phyloP scores from a whole-genome alignment of 2,113 vertebrate genomes.

The Phaethornis superciliosus region DNA sequence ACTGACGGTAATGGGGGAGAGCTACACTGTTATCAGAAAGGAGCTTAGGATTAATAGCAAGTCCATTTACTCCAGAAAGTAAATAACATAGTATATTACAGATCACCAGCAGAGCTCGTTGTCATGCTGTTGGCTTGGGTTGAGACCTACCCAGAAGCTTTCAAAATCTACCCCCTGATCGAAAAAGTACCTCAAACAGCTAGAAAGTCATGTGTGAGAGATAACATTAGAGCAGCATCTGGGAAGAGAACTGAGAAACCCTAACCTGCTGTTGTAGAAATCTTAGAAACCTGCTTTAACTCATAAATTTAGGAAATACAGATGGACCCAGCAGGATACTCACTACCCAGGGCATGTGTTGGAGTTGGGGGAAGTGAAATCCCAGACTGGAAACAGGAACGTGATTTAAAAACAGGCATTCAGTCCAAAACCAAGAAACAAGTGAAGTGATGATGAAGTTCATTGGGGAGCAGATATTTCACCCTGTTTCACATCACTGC shows the following conservation, averaged over 20 bases:
- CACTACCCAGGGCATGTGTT: neutral
- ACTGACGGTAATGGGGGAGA: neutral
- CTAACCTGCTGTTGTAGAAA: neutral
- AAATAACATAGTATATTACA: neutral
- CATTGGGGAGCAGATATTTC: neutral
- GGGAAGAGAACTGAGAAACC: neutral
- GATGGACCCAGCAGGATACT: conserved; percentile 5
- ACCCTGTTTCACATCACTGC: neutral
- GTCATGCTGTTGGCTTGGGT: neutral
- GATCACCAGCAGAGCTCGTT: neutral
- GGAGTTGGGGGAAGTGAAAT: neutral
- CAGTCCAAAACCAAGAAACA: neutral
- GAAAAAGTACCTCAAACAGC: neutral
- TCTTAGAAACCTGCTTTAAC: neutral
- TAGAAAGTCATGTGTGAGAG: neutral
- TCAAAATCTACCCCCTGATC: neutral
- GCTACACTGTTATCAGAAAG: neutral
- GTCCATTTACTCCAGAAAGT: neutral
- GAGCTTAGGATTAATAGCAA: neutral
- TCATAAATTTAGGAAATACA: neutral
- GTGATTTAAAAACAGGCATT: neutral
- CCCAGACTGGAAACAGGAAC: neutral
- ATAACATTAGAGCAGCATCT: neutral
- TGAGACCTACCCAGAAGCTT: neutral
- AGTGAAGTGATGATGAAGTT: neutral